Conservation (phyloP, 2,888 invertebrate genomes). For the Ormyrus rosae region DNA sequence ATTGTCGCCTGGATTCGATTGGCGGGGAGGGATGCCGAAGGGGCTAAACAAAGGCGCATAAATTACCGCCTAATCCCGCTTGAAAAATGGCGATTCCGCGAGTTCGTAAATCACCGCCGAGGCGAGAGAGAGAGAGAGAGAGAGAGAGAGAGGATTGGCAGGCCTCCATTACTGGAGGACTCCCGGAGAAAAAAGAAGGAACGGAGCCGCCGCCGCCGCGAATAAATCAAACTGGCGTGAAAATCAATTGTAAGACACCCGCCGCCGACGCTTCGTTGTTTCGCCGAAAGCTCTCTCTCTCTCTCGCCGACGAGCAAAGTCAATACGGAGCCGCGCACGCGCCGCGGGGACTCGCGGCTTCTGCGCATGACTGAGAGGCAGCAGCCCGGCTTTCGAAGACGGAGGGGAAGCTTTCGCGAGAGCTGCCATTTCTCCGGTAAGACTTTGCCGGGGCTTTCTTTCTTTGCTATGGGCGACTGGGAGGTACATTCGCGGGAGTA, state of each 20-base stretch:
- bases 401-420: neutral
- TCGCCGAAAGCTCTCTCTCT: constrained; percentile 52
- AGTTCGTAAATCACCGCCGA: constrained; percentile 32
- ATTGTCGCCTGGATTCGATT: neutral
- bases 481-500: no score
- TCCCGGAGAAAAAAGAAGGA: constrained; percentile 54
- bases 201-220: constrained; percentile 59
- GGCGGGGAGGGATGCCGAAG: neutral
- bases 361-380: constrained; percentile 13
- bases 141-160: constrained; percentile 57
- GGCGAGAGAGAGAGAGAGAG: neutral
- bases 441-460: no score
- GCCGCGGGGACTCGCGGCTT: constrained; percentile 19
- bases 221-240: constrained; percentile 72
- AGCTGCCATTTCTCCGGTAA: no score
- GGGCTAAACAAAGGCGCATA: neutral
- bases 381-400: no score
- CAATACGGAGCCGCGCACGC: constrained; percentile 72
- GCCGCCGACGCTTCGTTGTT: constrained; percentile 56
- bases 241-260: constrained; percentile 72
- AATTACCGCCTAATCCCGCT: constrained; percentile 10
- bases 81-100: constrained; percentile 19
- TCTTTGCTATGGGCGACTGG: no score
- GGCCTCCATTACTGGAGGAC: constrained; percentile 58
- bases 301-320: constrained; percentile 63